A percentile compares a stretch with the other conserved stretches of the same genome.
These are phyloP conservation scores for Homarus americanus DNA, from an alignment of 1,140 invertebrate genomes.

Conservation along the genomic window DNA sequence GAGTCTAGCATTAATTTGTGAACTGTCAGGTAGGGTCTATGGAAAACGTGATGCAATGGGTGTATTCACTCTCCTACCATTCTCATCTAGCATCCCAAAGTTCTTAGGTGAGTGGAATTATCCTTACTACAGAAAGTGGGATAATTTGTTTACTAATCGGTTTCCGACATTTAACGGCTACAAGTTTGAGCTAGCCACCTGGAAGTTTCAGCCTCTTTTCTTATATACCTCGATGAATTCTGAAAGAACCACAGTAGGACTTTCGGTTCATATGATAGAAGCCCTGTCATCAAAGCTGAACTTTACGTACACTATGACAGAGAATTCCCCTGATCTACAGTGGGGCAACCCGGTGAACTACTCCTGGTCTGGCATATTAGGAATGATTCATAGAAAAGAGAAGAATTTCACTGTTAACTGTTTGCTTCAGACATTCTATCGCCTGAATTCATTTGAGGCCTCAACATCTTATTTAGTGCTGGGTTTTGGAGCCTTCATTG, in stretches of 20 bases:
- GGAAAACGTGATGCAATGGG: not conserved
- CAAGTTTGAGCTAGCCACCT: slow-evolving; percentile 11
- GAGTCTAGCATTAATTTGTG: not conserved
- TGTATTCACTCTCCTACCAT: slow-evolving; percentile 16
- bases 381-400: not conserved
- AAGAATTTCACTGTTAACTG: slow-evolving; percentile 21
- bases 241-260: not conserved
- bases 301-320: slow-evolving; percentile 17
- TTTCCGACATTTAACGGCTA: slow-evolving; percentile 19
- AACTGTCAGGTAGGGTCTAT: not conserved
- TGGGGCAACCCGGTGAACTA: slow-evolving; percentile 9
- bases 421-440: not conserved
- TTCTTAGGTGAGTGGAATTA: not conserved
- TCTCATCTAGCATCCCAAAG: not conserved
- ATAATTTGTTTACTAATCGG: not conserved
- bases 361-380: slow-evolving; percentile 9
- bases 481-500: slow-evolving; percentile 6
- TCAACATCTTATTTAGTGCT: not conserved
- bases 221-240: not conserved
- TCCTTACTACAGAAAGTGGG: not conserved
- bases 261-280: not conserved
- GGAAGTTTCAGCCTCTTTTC: not conserved
- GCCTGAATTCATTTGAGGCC: not conserved
- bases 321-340: not conserved
- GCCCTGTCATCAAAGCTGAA: not conserved